Percentiles rank a stretch among this genome's conserved stretches.
Conservation (phyloP, 2,113 vertebrate genomes). For the Aptenodytes forsteri region DNA sequence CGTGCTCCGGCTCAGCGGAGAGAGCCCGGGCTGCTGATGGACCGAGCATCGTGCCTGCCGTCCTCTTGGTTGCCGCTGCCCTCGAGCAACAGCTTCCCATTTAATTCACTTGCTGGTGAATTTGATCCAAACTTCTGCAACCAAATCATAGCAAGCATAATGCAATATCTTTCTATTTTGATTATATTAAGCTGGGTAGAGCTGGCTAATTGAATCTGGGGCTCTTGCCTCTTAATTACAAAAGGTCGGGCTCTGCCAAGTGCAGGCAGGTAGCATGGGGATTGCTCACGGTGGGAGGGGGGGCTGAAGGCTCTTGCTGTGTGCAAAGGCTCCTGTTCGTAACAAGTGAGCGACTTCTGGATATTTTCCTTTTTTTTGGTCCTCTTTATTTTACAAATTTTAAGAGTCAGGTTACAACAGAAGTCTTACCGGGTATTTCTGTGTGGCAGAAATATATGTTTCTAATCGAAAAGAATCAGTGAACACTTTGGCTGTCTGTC, state of each 20-base stretch:
- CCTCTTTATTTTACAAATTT: not conserved
- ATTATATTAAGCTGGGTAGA: slow-evolving; percentile 8
- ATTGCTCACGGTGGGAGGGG: fast-evolving
- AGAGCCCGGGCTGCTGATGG: not conserved
- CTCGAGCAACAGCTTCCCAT: not conserved
- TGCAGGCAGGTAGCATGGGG: fast-evolving
- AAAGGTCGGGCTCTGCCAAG: not conserved
- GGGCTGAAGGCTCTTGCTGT: not conserved
- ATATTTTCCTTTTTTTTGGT: not conserved
- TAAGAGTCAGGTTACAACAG: not conserved
- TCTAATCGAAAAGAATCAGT: not conserved
- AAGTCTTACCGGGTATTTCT: not conserved
- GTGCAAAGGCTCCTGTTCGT: not conserved
- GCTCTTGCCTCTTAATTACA: slow-evolving; percentile 23
- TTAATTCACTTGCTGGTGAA: slow-evolving; percentile 8
- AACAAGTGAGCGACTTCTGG: not conserved
- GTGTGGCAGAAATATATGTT: not conserved
- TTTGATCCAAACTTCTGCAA: slow-evolving; percentile 38
- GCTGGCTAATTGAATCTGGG: slow-evolving; percentile 38
- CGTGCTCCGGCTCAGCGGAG: fast-evolving
- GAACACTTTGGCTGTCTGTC: not conserved
- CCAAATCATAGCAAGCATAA: slow-evolving; percentile 15
- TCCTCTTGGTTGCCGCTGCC: not conserved
- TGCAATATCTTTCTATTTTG: slow-evolving; percentile 7
- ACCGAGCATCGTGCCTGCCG: fast-evolving